Evolutionary conservation across 2,797 vertebrate genomes (phyloP).

Genomic region (Ataeniobius toweri): DNA sequence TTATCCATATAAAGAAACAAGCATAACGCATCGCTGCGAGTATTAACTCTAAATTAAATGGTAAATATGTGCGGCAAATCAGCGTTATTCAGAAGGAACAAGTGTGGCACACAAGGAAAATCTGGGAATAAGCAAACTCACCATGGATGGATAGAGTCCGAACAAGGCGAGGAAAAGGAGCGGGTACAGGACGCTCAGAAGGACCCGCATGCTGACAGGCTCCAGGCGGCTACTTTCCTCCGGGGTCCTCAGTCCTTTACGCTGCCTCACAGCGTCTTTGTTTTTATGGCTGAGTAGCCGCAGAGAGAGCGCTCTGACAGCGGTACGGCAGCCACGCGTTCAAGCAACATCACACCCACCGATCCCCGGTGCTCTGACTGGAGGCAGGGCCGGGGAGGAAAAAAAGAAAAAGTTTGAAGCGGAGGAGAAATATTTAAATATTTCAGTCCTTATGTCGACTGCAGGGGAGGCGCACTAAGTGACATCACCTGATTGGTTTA

Average conservation of each 20-base stretch:
- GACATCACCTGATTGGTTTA: constrained; percentile 77
- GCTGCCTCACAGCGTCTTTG: constrained; percentile 12
- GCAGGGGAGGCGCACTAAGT: constrained; percentile 77
- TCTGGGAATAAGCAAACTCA: constrained; percentile 71
- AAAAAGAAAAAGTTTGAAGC: constrained; percentile 86
- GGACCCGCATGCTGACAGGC: constrained; percentile 87
- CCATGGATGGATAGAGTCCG: constrained; percentile 90
- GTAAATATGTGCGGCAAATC: neutral
- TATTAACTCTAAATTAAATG: neutral
- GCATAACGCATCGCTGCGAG: neutral
- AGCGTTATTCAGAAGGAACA: neutral
- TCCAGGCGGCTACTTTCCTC: constrained; percentile 69
- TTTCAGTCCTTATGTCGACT: constrained; percentile 39
- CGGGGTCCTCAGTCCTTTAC: constrained; percentile 67
- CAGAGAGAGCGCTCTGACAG: constrained; percentile 53
- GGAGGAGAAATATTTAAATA: constrained; percentile 46
- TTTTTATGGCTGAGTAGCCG: constrained; percentile 25
- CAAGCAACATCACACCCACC: constrained; percentile 61
- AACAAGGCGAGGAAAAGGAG: constrained; percentile 86
- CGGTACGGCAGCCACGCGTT: constrained; percentile 36
- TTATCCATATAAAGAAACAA: neutral
- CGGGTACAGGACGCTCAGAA: constrained; percentile 82
- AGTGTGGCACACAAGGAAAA: neutral
- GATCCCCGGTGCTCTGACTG: constrained; percentile 46
- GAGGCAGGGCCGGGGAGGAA: constrained; percentile 30